Evolutionary conservation across 2,797 vertebrate species (phyloP).

Genomic region (Botia almorhae): DNA sequence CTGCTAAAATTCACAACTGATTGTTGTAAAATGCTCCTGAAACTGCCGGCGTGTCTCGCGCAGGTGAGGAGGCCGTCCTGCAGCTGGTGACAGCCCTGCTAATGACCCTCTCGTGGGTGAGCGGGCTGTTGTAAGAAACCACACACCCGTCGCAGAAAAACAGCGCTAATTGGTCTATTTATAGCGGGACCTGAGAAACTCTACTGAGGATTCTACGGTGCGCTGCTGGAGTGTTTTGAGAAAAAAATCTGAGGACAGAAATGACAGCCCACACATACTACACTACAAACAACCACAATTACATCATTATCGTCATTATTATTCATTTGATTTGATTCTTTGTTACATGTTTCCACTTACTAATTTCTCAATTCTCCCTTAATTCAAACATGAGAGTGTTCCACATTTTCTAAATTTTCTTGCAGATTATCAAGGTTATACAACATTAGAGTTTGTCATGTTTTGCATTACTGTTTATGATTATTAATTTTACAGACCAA

Average conservation of each 20-base stretch:
- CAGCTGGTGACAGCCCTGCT: constrained; percentile 49
- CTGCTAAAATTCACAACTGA: constrained; percentile 26
- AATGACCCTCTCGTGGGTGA: constrained; percentile 54
- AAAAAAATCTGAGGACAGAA: constrained; percentile 33
- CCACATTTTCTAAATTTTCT: background rate
- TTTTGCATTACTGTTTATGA: background rate
- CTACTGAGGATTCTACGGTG: constrained; percentile 43
- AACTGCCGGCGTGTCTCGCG: background rate
- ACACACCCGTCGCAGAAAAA: constrained; percentile 42
- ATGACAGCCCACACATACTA: constrained; percentile 27
- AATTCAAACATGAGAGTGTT: background rate
- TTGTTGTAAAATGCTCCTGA: constrained; percentile 13
- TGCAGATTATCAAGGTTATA: too few relatives aligned
- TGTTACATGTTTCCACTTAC: background rate
- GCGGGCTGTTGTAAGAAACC: constrained; percentile 40
- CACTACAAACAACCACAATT: constrained; percentile 21
- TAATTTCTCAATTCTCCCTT: background rate
- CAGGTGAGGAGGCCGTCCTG: constrained; percentile 51
- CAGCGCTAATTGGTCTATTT: constrained; percentile 57
- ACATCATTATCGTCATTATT: background rate
- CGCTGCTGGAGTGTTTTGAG: constrained; percentile 46
- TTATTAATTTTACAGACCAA: background rate
- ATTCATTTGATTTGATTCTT: background rate
- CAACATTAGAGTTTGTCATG: too few relatives aligned
- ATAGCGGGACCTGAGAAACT: constrained; percentile 52